Evolutionary conservation across 1,140 invertebrate species (phyloP).

Genomic region (Matsumurasca onukii): DNA sequence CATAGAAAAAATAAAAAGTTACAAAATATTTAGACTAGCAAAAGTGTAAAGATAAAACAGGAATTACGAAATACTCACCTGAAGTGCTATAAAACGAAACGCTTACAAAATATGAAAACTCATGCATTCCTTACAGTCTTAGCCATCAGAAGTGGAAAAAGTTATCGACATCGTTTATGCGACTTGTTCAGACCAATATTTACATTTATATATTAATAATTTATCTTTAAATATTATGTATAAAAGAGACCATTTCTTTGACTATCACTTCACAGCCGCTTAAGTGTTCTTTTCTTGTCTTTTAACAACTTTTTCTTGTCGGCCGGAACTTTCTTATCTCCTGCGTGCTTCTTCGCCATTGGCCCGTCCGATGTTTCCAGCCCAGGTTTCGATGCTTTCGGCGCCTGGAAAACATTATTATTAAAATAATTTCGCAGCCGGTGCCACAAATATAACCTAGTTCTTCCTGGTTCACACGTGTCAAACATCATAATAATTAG

Average conservation of each 20-base stretch:
- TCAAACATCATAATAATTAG: too few relatives aligned
- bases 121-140: too few relatives aligned
- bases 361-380: constrained; percentile 61
- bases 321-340: constrained; percentile 75
- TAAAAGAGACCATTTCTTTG: neutral
- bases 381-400: constrained; percentile 51
- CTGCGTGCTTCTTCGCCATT: constrained; percentile 79
- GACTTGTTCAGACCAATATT: constrained; percentile 16
- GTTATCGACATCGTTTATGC: too few relatives aligned
- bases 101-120: too few relatives aligned
- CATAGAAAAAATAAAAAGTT: too few relatives aligned
- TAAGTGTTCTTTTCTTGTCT: constrained; percentile 85
- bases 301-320: constrained; percentile 77
- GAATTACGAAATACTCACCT: too few relatives aligned
- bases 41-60: too few relatives aligned
- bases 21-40: too few relatives aligned
- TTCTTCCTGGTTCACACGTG: too few relatives aligned
- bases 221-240: constrained; percentile 8
- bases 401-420: constrained; percentile 46
- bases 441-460: neutral
- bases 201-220: constrained; percentile 24
- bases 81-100: too few relatives aligned
- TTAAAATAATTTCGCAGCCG: constrained; percentile 4
- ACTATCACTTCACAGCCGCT: constrained; percentile 71
- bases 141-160: too few relatives aligned